A percentile compares a stretch with the other conserved stretches of the same genome.
Conservation (phyloP, 35 echinoderm and acorn worm species). For the Antedon bifida region DNA sequence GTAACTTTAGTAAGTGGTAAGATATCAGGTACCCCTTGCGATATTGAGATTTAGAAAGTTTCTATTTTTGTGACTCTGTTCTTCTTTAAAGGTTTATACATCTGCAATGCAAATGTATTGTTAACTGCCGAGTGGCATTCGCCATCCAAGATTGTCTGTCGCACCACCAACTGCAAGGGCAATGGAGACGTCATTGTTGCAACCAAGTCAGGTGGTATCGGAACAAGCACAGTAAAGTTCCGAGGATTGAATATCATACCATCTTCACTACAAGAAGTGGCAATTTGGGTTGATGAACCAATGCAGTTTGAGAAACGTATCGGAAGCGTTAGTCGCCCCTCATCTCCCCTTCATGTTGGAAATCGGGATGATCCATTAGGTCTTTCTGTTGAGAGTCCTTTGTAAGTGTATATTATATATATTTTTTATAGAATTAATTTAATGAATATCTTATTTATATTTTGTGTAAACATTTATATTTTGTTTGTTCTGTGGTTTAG, state of each 20-base stretch:
- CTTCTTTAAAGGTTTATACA: constrained; percentile 39
- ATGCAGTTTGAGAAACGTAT: constrained; percentile 58
- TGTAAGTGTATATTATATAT: constrained; percentile 32
- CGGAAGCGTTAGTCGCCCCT: constrained; percentile 44
- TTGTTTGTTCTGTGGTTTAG: too few species aligned
- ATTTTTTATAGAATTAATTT: neutral
- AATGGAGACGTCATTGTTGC: constrained; percentile 74
- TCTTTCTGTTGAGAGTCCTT: constrained; percentile 52
- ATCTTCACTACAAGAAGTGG: constrained; percentile 67
- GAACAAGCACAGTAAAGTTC: constrained; percentile 76
- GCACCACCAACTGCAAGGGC: constrained; percentile 66
- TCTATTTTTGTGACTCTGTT: too few species aligned
- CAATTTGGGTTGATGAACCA: constrained; percentile 91
- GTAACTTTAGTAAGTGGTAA: too few species aligned
- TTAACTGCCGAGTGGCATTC: constrained; percentile 82
- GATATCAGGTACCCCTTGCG: too few species aligned
- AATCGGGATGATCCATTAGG: constrained; percentile 65
- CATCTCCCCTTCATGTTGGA: constrained; percentile 57
- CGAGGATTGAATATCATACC: constrained; percentile 62
- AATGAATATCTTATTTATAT: neutral
- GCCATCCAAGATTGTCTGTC: constrained; percentile 81
- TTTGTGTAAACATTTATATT: too few species aligned
- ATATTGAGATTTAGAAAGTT: too few species aligned
- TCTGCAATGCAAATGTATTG: constrained; percentile 73
- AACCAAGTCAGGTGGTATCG: constrained; percentile 75